phyloP scores from a whole-genome alignment of 2,888 invertebrate genomes.

The Smittia aterrima region DNA sequence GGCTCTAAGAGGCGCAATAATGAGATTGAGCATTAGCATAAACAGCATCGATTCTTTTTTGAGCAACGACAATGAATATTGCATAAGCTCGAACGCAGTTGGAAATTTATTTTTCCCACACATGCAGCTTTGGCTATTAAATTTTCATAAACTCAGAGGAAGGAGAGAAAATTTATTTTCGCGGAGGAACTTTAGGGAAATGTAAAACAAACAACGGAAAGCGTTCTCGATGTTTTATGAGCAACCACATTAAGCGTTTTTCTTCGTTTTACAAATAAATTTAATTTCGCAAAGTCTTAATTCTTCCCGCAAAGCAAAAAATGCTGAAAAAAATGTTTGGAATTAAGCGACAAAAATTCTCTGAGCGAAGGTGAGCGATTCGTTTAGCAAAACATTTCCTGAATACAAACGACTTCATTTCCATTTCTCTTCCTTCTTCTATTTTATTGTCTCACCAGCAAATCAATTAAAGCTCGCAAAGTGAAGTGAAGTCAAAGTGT shows the following conservation, averaged over 20 bases:
- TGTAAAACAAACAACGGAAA: conserved; percentile 15
- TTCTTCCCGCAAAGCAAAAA: background rate
- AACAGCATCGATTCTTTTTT: background rate
- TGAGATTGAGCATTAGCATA: background rate
- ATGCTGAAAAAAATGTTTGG: too few species aligned
- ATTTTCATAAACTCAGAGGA: too few species aligned
- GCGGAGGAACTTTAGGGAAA: background rate
- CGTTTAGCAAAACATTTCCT: conserved; percentile 22
- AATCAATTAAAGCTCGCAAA: conserved; percentile 14
- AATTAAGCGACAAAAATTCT: background rate
- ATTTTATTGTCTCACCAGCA: conserved; percentile 3
- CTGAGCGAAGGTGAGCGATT: background rate
- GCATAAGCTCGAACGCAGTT: background rate
- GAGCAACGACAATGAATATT: background rate
- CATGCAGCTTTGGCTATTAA: background rate
- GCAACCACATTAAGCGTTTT: background rate
- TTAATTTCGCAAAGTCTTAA: background rate
- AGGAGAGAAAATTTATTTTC: too few species aligned
- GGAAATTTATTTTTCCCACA: conserved; percentile 7
- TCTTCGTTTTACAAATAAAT: background rate
- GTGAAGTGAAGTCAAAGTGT: background rate
- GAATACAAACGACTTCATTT: conserved; percentile 24
- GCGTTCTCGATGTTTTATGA: background rate
- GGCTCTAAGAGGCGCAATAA: background rate
- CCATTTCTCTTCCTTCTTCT: background rate